These are phyloP conservation scores for Pterophyllum scalare DNA, from an alignment of 2,113 vertebrate species.

Conservation along the genomic window DNA sequence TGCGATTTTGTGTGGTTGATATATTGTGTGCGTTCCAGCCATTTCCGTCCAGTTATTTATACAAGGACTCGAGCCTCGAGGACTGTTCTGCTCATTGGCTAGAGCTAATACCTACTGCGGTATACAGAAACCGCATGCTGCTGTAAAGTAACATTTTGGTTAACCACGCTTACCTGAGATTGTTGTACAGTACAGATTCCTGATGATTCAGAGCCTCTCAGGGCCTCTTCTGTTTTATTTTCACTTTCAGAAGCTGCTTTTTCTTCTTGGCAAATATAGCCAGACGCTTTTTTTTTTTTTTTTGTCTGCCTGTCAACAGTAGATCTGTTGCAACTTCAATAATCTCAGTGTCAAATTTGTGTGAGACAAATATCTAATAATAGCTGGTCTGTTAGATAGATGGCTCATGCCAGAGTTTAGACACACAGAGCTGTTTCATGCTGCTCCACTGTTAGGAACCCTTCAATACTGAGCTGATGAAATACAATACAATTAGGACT, in stretches of 20 bases:
- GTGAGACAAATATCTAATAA: slow-evolving; percentile 71
- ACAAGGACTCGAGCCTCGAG: neutral
- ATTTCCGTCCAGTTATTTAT: neutral
- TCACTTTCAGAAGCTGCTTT: neutral
- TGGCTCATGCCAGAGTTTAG: slow-evolving; percentile 36
- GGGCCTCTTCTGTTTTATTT: slow-evolving; percentile 30
- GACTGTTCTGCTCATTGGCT: neutral
- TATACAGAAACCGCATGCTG: neutral
- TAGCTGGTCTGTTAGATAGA: slow-evolving; percentile 55
- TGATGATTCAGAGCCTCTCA: slow-evolving; percentile 21
- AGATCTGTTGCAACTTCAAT: slow-evolving; percentile 66
- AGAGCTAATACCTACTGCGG: neutral
- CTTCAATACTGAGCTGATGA: slow-evolving; percentile 49
- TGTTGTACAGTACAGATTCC: slow-evolving; percentile 11
- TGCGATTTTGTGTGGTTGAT: slow-evolving; percentile 23
- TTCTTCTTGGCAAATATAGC: slow-evolving; percentile 55
- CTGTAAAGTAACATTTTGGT: slow-evolving; percentile 12
- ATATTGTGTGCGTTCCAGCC: neutral
- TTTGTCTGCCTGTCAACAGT: slow-evolving; percentile 58
- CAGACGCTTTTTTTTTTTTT: neutral
- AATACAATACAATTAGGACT: slow-evolving; percentile 44
- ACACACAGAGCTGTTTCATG: slow-evolving; percentile 44
- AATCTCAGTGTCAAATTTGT: slow-evolving; percentile 68
- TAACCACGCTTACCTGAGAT: neutral
- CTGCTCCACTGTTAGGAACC: slow-evolving; percentile 52